A percentile compares a stretch with the other conserved stretches of the same genome.
Conservation (phyloP, 2,888 invertebrate species). For the Epiblema foenella region DNA sequence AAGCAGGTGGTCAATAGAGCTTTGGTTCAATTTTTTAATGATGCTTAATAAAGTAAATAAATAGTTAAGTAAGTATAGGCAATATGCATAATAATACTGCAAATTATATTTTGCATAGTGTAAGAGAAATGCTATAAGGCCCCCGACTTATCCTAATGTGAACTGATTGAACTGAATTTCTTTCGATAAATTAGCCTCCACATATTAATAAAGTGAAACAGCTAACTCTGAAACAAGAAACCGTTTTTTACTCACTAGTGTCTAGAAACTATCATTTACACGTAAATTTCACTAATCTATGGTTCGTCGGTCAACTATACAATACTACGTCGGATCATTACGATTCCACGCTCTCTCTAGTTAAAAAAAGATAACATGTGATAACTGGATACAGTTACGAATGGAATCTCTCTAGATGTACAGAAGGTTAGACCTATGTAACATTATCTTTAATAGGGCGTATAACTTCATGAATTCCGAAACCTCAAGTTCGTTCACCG, state of each 20-base stretch:
- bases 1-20: not conserved
- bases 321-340: constrained; percentile 50
- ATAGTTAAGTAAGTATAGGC: not conserved
- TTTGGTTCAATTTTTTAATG: too few species aligned
- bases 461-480: constrained; percentile 66
- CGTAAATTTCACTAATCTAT: not conserved
- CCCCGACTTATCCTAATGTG: constrained; percentile 4
- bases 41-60: not conserved
- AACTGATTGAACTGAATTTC: too few species aligned
- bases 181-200: not conserved
- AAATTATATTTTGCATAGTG: not conserved
- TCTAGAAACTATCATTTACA: not conserved
- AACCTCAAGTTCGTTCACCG: constrained; percentile 50
- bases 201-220: not conserved
- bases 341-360: constrained; percentile 46
- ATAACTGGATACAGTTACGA: constrained; percentile 53
- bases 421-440: constrained; percentile 49
- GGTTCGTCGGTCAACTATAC: constrained; percentile 22
- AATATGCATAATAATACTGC: not conserved
- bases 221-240: not conserved
- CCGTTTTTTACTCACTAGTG: not conserved
- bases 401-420: constrained; percentile 55
- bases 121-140: not conserved
- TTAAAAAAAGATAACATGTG: constrained; percentile 45
- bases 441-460: constrained; percentile 49